phyloP scores from a whole-genome alignment of 2,797 vertebrate species.

The Labeo calbasu region DNA sequence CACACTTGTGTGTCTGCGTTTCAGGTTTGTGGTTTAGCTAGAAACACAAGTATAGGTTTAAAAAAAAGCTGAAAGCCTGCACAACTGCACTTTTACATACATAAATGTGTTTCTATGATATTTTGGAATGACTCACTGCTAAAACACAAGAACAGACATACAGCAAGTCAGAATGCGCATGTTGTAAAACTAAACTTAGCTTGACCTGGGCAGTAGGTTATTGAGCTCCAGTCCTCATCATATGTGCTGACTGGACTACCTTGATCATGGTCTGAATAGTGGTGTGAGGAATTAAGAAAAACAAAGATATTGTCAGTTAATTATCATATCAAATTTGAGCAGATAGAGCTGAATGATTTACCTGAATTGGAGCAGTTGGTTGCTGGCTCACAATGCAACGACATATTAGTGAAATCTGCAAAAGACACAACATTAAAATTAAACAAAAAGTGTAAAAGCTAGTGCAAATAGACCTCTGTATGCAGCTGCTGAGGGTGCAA shows the following conservation, averaged over 20 bases:
- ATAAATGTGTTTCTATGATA: background rate
- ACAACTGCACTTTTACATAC: background rate
- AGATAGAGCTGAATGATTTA: background rate
- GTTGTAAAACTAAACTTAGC: background rate
- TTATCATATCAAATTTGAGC: background rate
- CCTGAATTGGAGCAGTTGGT: slow-evolving; percentile 28
- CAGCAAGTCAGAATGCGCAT: background rate
- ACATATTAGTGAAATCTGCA: slow-evolving; percentile 1
- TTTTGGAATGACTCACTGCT: background rate
- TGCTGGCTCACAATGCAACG: slow-evolving; percentile 2
- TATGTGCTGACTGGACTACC: background rate
- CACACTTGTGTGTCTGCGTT: background rate
- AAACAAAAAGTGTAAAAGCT: background rate
- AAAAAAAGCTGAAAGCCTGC: background rate
- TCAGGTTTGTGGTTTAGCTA: slow-evolving; percentile 13
- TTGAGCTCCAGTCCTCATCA: background rate
- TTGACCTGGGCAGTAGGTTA: slow-evolving; percentile 35
- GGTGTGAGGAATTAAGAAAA: background rate
- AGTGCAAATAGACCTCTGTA: background rate
- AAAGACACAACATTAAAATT: background rate
- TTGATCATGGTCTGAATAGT: background rate
- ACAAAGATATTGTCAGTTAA: background rate
- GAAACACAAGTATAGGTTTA: background rate
- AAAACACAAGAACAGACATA: background rate
- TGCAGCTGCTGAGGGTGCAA: background rate